Evolutionary conservation across 23 tunicate species (phyloP).

Genomic region (Ascidia mentula): DNA sequence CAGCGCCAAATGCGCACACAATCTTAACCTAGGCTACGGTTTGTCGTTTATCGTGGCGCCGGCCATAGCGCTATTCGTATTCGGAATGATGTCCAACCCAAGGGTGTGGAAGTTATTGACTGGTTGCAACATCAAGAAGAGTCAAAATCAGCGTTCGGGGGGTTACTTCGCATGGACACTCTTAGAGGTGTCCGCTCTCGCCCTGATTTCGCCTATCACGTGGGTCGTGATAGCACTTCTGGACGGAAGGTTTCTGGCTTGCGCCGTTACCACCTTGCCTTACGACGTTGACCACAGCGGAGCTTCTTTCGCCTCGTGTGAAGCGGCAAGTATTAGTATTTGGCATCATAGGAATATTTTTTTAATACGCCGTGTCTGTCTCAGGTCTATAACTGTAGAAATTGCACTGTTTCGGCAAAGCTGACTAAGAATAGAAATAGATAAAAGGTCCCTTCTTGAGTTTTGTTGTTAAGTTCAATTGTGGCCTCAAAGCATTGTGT

Average conservation of each 20-base stretch:
- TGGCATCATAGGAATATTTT: too few relatives aligned
- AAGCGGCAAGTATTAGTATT: conserved; percentile 28
- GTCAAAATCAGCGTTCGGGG: neutral
- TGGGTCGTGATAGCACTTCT: conserved; percentile 49
- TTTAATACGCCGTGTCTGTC: too few relatives aligned
- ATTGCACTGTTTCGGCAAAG: too few relatives aligned
- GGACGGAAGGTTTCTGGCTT: conserved; percentile 56
- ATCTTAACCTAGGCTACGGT: conserved; percentile 26
- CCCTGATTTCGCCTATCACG: conserved; percentile 44
- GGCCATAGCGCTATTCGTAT: conserved; percentile 33
- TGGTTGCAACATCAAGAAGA: conserved; percentile 19
- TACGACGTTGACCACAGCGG: conserved; percentile 20
- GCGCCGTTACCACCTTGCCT: conserved; percentile 47
- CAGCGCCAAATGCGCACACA: neutral
- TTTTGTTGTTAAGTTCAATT: too few relatives aligned
- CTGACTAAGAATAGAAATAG: too few relatives aligned
- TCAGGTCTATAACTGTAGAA: too few relatives aligned
- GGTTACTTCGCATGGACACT: neutral
- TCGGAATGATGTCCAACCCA: conserved; percentile 31
- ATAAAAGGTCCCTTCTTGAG: too few relatives aligned
- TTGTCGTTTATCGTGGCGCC: conserved; percentile 39
- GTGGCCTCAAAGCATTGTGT: too few relatives aligned
- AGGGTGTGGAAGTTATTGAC: conserved; percentile 58
- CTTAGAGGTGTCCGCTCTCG: conserved; percentile 9
- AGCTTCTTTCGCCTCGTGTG: conserved; percentile 18